Base-by-base conservation (phyloP, 1,140 invertebrate genomes). In the Drosophila repletoides region DNA sequence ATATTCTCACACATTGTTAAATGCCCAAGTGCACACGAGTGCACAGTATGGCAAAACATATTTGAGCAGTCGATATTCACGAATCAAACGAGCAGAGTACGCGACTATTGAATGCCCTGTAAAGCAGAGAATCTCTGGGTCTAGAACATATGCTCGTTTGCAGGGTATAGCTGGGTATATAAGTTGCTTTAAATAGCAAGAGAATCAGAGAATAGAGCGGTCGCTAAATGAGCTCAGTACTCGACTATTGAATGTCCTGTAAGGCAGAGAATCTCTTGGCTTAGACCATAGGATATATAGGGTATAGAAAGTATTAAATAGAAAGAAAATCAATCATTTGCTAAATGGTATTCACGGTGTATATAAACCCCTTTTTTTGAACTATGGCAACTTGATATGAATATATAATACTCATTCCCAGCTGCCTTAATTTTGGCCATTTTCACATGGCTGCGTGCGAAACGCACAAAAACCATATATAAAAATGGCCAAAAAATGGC, bases 1-100 rank as follows among this genome's bases (percentile, higher is more conserved):
- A 68, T n/a, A n/a, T 59, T 76, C 81, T 81, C 79, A 81, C 76
- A 72, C 76, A 76, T 81, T 59, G 76, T 63, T 75, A 49, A 80
- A 81, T 81, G 66, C 56, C 59, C 49, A 80, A 80, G 71, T 75
- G 60, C 56, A 67, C 56, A 75, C 36, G 59, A 81, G 31, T 36
- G 21, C 46, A 48, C 34, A 67, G 29, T 43, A 67, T 55, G 46
- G 28, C 58, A 49, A 70, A 49, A 69, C 41, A 48, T 48, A 28
- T 40, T 56, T 28, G 7, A 43, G 19, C 41, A 48, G 15, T 56
- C 40, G 21, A 24, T 36, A 36, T 28, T n/a, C 6, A 14, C 2
- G n/a, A 14, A 6, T 0, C 2, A 14, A 1, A 53, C 2, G 26
- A 24, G 0, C 3, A 26, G 4, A 12, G 1, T 31, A 9, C 2